A percentile compares a stretch with the other conserved stretches of the same genome.
phyloP scores from a whole-genome alignment of 2,113 vertebrate species.

The Dipodomys merriami region DNA sequence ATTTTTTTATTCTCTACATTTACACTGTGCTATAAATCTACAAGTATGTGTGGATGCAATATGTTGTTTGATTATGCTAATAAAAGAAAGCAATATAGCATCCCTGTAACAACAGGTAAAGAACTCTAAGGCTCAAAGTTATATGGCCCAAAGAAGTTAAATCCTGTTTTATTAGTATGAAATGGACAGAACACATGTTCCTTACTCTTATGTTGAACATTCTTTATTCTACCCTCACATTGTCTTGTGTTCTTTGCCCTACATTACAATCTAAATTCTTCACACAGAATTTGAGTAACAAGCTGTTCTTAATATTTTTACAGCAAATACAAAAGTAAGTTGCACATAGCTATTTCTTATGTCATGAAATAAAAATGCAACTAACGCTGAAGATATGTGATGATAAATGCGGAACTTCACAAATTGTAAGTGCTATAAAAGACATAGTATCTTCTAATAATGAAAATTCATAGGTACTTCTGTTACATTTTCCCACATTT shows the following conservation, averaged over 20 bases:
- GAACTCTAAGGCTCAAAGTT: constrained; percentile 20
- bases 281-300: constrained; percentile 29
- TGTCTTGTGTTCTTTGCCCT: constrained; percentile 34
- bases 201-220: not conserved
- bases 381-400: not conserved
- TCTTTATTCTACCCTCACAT: constrained; percentile 2
- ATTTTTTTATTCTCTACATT: not conserved
- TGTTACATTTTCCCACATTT: constrained; percentile 47
- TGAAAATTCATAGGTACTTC: not conserved
- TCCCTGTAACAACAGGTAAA: not conserved
- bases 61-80: constrained; percentile 8
- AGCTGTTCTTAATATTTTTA: not conserved
- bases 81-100: constrained; percentile 21
- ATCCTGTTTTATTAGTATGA: not conserved
- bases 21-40: not conserved
- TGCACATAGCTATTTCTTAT: constrained; percentile 32
- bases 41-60: not conserved
- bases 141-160: not conserved
- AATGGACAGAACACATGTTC: not conserved
- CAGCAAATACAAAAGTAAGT: constrained; percentile 25
- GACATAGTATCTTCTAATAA: not conserved
- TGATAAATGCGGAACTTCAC: not conserved
- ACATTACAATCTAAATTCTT: constrained; percentile 24
- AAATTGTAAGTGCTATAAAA: not conserved
- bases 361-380: constrained; percentile 38